Conservation (phyloP, 1,140 invertebrate genomes). For the Lepidurus apus region DNA sequence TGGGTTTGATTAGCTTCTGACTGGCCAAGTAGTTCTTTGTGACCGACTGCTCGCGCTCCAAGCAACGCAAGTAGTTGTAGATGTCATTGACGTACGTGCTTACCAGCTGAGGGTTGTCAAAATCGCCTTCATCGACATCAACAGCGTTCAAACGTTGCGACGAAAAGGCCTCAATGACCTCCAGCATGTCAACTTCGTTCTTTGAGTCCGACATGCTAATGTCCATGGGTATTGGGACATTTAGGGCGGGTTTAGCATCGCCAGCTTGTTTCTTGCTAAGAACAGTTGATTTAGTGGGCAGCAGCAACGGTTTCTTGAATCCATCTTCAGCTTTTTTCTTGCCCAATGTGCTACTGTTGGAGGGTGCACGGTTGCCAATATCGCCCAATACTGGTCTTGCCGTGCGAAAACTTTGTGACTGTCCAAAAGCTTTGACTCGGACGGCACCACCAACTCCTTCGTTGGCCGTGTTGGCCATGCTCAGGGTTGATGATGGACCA, state of each 20-base stretch:
- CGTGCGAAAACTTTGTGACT: not conserved
- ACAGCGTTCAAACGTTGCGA: slow-evolving; percentile 37
- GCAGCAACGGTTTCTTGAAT: not conserved
- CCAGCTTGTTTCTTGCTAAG: not conserved
- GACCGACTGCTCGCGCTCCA: slow-evolving; percentile 63
- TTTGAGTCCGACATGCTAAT: slow-evolving; percentile 7
- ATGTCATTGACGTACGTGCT: slow-evolving; percentile 79
- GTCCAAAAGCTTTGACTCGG: not conserved
- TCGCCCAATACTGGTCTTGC: not conserved
- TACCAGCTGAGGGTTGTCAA: slow-evolving; percentile 68
- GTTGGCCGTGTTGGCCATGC: not conserved
- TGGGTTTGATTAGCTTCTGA: slow-evolving; percentile 60
- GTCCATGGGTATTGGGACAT: not conserved
- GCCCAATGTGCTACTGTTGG: not conserved
- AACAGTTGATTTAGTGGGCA: not conserved
- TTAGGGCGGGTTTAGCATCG: not conserved
- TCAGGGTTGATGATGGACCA: not conserved
- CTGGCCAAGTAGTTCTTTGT: slow-evolving; percentile 56
- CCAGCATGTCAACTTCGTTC: not conserved
- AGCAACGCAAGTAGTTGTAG: slow-evolving; percentile 64
- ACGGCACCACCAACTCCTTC: not conserved
- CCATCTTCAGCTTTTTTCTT: not conserved
- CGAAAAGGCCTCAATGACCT: slow-evolving; percentile 25
- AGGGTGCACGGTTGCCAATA: not conserved
- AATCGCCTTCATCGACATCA: slow-evolving; percentile 70